A percentile compares a stretch with the other conserved stretches of the same genome.
phyloP scores from a whole-genome alignment of 2,113 vertebrate genomes.

The Picathartes gymnocephalus region DNA sequence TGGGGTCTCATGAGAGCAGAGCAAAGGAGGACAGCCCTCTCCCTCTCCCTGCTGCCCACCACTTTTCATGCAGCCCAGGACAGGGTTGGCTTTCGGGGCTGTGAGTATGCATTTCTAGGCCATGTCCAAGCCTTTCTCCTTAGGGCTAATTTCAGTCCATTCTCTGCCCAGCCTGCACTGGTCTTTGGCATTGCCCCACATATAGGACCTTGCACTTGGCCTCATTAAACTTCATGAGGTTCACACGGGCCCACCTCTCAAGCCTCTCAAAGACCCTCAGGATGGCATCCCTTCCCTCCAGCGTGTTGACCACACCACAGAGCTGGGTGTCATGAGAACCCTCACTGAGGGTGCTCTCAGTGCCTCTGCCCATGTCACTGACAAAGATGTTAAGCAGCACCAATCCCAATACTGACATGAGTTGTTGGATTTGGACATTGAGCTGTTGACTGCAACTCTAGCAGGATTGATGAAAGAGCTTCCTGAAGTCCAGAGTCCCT shows the following conservation, averaged over 20 bases:
- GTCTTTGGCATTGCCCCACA: neutral
- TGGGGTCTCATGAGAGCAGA: neutral
- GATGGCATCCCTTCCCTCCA: neutral
- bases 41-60: neutral
- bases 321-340: neutral
- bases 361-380: neutral
- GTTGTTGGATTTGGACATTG: neutral
- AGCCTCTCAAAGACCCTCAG: neutral
- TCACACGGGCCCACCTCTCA: neutral
- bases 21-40: neutral
- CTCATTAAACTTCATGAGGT: neutral
- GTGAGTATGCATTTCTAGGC: neutral
- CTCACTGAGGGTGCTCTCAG: neutral
- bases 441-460: neutral
- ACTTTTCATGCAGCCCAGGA: neutral
- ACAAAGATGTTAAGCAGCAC: neutral
- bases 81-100: neutral
- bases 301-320: neutral
- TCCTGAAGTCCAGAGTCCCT: neutral
- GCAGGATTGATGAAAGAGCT: neutral
- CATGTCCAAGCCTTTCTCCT: neutral
- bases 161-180: neutral
- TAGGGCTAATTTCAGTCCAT: neutral
- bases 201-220: neutral
- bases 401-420: neutral